These are phyloP conservation scores for Lampris incognitus DNA, from an alignment of 2,113 vertebrate genomes.

Conservation along the genomic window DNA sequence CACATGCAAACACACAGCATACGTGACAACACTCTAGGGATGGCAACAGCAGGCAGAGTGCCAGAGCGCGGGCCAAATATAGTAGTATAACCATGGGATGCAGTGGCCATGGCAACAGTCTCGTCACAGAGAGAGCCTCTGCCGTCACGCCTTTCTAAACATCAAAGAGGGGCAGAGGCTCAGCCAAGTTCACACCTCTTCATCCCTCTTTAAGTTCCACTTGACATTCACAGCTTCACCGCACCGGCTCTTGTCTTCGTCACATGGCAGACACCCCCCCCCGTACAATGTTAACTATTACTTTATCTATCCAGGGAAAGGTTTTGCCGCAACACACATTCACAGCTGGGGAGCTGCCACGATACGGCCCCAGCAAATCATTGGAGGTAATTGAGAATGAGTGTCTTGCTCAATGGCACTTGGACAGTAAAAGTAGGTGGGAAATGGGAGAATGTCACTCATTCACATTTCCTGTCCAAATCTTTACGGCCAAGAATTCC, in stretches of 20 bases:
- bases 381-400: no score
- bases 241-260: constrained; percentile 6
- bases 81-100: constrained; percentile 7
- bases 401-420: no score
- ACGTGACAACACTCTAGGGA: background rate
- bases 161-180: constrained; percentile 19
- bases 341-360: no score
- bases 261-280: no score
- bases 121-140: background rate
- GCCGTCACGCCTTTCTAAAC: background rate
- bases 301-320: no score
- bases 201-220: background rate
- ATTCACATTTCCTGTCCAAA: no score
- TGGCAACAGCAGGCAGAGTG: background rate
- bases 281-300: no score
- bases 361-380: no score
- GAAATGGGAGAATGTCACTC: no score
- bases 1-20: background rate
- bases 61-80: background rate
- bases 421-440: no score
- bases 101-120: constrained; percentile 51
- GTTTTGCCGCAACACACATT: no score
- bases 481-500: no score
- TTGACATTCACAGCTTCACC: background rate
- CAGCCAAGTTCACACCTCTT: background rate